A percentile compares a stretch with the other conserved stretches of the same genome.
Evolutionary conservation across 1,140 invertebrate species (phyloP).

Genomic region (Apis cerana): DNA sequence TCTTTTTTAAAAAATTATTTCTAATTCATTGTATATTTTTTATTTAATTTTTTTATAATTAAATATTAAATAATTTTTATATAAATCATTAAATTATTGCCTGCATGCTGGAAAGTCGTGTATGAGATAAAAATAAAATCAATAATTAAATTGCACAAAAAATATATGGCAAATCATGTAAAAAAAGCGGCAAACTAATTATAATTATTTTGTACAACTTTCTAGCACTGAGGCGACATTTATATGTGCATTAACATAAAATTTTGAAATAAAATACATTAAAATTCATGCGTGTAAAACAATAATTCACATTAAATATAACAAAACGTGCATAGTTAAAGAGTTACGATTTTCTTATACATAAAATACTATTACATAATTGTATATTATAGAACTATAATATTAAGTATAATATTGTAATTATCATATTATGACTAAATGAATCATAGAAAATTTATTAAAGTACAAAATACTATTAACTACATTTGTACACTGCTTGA

Average conservation of each 20-base stretch:
- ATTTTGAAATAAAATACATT: conserved; percentile 50
- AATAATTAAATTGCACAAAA: conserved; percentile 4
- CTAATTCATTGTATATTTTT: conserved; percentile 26
- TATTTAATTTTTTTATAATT: conserved; percentile 15
- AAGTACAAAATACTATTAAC: conserved; percentile 65
- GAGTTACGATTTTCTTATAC: conserved; percentile 21
- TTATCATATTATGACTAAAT: conserved; percentile 46
- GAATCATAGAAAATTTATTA: conserved; percentile 51
- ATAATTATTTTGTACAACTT: conserved; percentile 55
- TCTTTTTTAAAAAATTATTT: conserved; percentile 44
- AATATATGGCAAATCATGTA: conserved; percentile 29
- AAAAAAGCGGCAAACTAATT: conserved; percentile 44
- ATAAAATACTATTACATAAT: conserved; percentile 29
- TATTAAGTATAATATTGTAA: conserved; percentile 57
- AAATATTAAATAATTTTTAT: conserved; percentile 22
- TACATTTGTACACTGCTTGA: conserved; percentile 67
- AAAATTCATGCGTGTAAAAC: conserved; percentile 47
- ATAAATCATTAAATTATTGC: conserved; percentile 33
- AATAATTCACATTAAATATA: conserved; percentile 35
- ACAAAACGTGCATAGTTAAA: conserved; percentile 44
- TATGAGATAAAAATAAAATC: conserved; percentile 34
- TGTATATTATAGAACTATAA: conserved; percentile 48
- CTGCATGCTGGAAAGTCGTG: conserved; percentile 48
- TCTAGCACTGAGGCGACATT: conserved; percentile 52
- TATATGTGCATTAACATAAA: conserved; percentile 44